Evolutionary conservation across 2,797 vertebrate genomes (phyloP), one percentile per base, ranked within the genome.

Genomic region (Morus bassanus): DNA sequence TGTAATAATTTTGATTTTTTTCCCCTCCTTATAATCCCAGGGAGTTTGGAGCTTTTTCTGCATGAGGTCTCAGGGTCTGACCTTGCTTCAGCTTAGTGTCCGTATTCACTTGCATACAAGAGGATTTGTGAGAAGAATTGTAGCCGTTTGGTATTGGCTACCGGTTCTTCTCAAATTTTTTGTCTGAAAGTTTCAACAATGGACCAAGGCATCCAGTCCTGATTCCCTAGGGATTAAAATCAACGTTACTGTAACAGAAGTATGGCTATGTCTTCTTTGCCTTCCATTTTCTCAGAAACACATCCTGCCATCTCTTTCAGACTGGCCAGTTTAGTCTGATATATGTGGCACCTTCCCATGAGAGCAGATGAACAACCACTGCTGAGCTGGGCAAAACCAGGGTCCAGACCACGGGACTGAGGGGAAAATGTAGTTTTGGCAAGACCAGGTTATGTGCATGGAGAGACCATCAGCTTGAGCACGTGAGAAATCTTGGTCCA

Each of bases 301-400:
- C 6, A 10, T 27, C 59, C 27, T 59, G 48, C 9, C 30, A 18
- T 16, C 50, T 64, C 18, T 22, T 25, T 57, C 48, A 37, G 37
- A 27, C 8, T 13, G 48, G 11, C 19, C 15, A 30, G 23, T 45
- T 41, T 35, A 19, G 7, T 37, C 41, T 25, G 57, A 50, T 23
- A 22, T 39, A 60, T 0, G 1, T 35, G 51, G 28, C 16, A 27
- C 1, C 10, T 9, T 64, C 75, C 35, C 39, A 31, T 4, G 27
- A 54, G 13, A 37, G n/a, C 43, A 63, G 27, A 37, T 30, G 70
- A 46, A 56, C 0, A 2, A 57, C 30, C 31, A 21, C 24, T 18
- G 17, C 45, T 74, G 39, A 43, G 13, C 24, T 43, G 25, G 17
- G 24, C 14, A 27, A 57, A 46, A 64, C 2, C 15, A 12, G 35